Evolutionary conservation across 2,797 vertebrate species (phyloP).

Genomic region (Cygnus olor): DNA sequence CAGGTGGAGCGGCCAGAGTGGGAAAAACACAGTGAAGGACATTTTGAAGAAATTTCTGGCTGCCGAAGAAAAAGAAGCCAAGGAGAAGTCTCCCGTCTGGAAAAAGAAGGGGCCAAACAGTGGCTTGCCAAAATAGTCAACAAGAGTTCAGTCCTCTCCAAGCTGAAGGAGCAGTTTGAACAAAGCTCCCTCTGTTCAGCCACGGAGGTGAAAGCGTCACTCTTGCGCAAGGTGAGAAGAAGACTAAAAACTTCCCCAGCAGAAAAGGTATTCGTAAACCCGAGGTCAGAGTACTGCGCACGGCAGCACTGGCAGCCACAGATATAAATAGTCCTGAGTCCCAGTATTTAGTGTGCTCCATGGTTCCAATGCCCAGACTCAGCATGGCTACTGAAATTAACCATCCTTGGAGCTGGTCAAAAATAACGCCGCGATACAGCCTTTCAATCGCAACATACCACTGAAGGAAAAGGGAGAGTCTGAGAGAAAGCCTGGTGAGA

Average conservation of each 20-base stretch:
- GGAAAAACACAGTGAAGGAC: slow-evolving; percentile 81
- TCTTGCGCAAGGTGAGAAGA: slow-evolving; percentile 29
- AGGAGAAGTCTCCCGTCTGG: slow-evolving; percentile 21
- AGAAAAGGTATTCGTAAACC: slow-evolving; percentile 65
- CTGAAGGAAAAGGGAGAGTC: not conserved
- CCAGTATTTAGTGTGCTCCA: slow-evolving; percentile 65
- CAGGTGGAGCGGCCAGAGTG: slow-evolving; percentile 9
- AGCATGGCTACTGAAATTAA: slow-evolving; percentile 73
- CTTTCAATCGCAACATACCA: not conserved
- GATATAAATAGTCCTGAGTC: slow-evolving; percentile 66
- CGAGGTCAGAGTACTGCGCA: slow-evolving; percentile 56
- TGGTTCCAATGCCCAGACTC: slow-evolving; percentile 59
- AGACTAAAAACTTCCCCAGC: not conserved
- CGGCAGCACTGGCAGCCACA: slow-evolving; percentile 63
- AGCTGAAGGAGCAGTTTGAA: slow-evolving; percentile 86
- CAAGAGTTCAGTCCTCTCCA: slow-evolving; percentile 76
- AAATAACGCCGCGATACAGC: slow-evolving; percentile 12
- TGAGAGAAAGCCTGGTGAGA: not conserved
- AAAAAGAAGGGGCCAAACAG: slow-evolving; percentile 23
- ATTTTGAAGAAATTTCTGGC: slow-evolving; percentile 86
- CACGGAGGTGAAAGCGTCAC: slow-evolving; percentile 64
- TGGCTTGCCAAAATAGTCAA: slow-evolving; percentile 64
- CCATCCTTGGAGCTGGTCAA: slow-evolving; percentile 71
- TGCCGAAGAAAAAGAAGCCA: slow-evolving; percentile 81
- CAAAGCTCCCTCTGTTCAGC: slow-evolving; percentile 73